Conservation (phyloP, 2,888 invertebrate genomes). For the Nephrotoma flavescens region DNA sequence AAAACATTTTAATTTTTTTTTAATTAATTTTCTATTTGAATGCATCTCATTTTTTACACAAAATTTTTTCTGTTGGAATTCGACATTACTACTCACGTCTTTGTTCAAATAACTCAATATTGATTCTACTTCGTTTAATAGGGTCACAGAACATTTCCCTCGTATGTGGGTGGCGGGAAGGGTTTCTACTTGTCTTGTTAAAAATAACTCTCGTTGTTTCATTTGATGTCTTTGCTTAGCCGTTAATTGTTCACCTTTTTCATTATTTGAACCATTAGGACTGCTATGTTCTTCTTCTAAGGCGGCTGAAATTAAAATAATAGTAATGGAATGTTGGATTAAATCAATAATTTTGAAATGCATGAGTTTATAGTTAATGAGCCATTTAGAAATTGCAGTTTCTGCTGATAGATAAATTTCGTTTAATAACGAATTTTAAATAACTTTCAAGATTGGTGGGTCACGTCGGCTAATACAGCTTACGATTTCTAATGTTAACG, state of each 20-base stretch:
- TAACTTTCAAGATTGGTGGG: no score
- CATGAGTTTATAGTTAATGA: no score
- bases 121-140: conserved; percentile 98
- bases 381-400: no score
- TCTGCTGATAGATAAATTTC: no score
- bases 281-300: conserved; percentile 48
- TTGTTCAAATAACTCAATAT: conserved; percentile 91
- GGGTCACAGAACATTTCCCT: conserved; percentile 97
- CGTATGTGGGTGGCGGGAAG: conserved; percentile 97
- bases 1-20: conserved; percentile 38
- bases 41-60: not conserved
- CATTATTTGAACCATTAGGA: conserved; percentile 18
- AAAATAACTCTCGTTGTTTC: conserved; percentile 94
- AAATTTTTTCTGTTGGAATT: conserved; percentile 11
- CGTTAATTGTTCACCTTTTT: conserved; percentile 47
- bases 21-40: conserved; percentile 55
- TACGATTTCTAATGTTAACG: no score
- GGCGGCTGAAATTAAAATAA: conserved; percentile 37
- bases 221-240: conserved; percentile 87
- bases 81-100: conserved; percentile 53
- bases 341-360: not conserved
- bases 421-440: no score
- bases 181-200: conserved; percentile 94
- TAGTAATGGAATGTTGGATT: conserved; percentile 8
- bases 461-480: no score